Evolutionary conservation across 2,888 invertebrate species (phyloP), one percentile per base, ranked within the genome.

Genomic region (Embidobia sp.): DNA sequence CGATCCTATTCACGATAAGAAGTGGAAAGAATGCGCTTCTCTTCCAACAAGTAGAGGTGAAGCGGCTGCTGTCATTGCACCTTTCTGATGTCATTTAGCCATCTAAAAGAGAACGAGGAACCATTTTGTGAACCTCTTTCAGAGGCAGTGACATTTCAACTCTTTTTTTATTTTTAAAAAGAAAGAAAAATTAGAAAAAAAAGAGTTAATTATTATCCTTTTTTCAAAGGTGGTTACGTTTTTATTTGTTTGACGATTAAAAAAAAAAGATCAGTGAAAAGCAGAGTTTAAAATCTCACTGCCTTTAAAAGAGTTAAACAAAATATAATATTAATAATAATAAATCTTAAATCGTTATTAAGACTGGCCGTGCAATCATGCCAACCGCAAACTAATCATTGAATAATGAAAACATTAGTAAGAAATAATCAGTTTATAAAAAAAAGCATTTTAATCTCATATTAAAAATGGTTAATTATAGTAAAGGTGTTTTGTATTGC

Each of bases 21-120:
- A 91, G 53, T 98, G 98, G 97, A 92, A 93, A 79, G 92, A 94
- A 83, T 94, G 95, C 80, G 94, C 95, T 42, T 92, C 94, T 77
- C 91, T 97, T 86, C 95, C 96, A 16, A 94, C 95, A 86, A 94
- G 95, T 82, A 93, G 97, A 78, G 95, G 96, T 57, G 97, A 97
- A 90, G 96, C 96, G 40, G 96, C 96, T 73, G 95, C 96, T 77
- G 95, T 95, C 66, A 94, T 96, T 85, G 94, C 87, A 77, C 89
- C 88, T n/a, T 89, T 92, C 77, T 92, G 90, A 91, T 75, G 66
- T 87, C 80, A 64, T 66, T 55, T 79, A 11, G 15, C 3, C 7
- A 2, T 31, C 16, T 31, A 53, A 16, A 15, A 8, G 4, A 18
- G 22, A 31, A n/a, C n/a, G 22, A 35, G 1, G 19, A 27, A 13